phyloP scores from a whole-genome alignment of 2,113 vertebrate species.

The Tautogolabrus adspersus region DNA sequence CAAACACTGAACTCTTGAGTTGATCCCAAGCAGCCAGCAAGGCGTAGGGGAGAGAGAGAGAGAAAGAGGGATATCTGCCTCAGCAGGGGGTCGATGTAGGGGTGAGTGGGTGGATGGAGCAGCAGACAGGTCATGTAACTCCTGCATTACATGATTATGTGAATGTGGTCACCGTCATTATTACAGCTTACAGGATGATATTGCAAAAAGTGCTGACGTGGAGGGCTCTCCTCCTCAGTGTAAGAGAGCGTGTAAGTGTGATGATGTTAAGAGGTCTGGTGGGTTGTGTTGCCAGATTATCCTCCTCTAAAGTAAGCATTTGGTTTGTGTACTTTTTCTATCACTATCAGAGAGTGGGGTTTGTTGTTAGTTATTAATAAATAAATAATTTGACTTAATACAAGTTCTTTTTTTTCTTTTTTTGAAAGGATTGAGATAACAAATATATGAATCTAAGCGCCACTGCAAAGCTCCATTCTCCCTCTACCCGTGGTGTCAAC shows the following conservation, averaged over 20 bases:
- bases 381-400: conserved; percentile 67
- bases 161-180: conserved; percentile 62
- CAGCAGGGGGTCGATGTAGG: not conserved
- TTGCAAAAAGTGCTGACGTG: conserved; percentile 62
- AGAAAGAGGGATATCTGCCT: conserved; percentile 38
- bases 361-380: conserved; percentile 56
- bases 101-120: conserved; percentile 37
- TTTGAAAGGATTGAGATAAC: conserved; percentile 43
- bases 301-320: conserved; percentile 36
- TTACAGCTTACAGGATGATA: conserved; percentile 65
- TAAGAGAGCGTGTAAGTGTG: conserved; percentile 27
- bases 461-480: conserved; percentile 50
- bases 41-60: conserved; percentile 1
- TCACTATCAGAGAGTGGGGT: conserved; percentile 23
- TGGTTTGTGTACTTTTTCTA: conserved; percentile 25
- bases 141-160: conserved; percentile 46
- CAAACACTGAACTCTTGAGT: conserved; percentile 44
- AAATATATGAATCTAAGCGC: conserved; percentile 43
- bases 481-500: conserved; percentile 60
- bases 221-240: conserved; percentile 43
- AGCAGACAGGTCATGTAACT: conserved; percentile 49
- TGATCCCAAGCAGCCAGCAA: conserved; percentile 53
- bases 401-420: conserved; percentile 29
- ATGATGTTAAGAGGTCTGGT: conserved; percentile 47
- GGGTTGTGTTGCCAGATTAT: conserved; percentile 44